phyloP scores from a whole-genome alignment of 2,797 vertebrate genomes.

The Rhadinocentrus ornatus region DNA sequence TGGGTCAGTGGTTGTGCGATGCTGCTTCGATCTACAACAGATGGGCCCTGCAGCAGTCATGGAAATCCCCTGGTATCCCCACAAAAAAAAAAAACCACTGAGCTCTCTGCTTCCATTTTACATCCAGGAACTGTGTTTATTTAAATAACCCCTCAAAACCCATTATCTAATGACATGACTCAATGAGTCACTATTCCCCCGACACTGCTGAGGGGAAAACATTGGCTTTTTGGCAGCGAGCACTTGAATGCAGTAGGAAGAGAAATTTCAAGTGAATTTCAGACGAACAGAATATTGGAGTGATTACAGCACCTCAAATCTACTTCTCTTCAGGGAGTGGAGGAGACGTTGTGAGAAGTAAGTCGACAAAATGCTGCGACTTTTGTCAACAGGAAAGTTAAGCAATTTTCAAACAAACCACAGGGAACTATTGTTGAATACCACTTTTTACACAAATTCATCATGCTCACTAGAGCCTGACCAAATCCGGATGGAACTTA shows the following conservation, averaged over 20 bases:
- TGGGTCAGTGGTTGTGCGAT: constrained; percentile 71
- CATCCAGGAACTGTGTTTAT: constrained; percentile 73
- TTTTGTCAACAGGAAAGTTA: constrained; percentile 25
- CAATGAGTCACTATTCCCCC: constrained; percentile 73
- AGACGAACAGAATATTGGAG: constrained; percentile 59
- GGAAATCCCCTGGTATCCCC: constrained; percentile 73
- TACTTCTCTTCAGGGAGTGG: constrained; percentile 50
- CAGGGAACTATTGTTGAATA: not conserved
- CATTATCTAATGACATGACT: constrained; percentile 77
- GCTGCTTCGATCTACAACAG: constrained; percentile 74
- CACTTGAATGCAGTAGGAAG: constrained; percentile 37
- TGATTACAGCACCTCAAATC: constrained; percentile 52
- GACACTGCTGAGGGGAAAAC: constrained; percentile 59
- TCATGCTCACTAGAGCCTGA: constrained; percentile 30
- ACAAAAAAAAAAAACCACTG: constrained; percentile 40
- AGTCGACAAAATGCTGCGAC: constrained; percentile 38
- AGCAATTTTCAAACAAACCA: constrained; percentile 25
- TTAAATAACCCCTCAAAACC: constrained; percentile 71
- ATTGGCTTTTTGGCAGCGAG: constrained; percentile 64
- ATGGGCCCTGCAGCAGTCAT: constrained; percentile 72
- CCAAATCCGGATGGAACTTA: constrained; percentile 51
- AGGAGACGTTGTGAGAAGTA: constrained; percentile 42
- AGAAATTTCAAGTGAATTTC: constrained; percentile 56
- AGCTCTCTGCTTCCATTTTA: constrained; percentile 60
- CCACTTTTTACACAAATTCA: constrained; percentile 6